These are phyloP conservation scores for Ceyx melanurus DNA, from an alignment of 2,113 vertebrate genomes.

Conservation along the genomic window DNA sequence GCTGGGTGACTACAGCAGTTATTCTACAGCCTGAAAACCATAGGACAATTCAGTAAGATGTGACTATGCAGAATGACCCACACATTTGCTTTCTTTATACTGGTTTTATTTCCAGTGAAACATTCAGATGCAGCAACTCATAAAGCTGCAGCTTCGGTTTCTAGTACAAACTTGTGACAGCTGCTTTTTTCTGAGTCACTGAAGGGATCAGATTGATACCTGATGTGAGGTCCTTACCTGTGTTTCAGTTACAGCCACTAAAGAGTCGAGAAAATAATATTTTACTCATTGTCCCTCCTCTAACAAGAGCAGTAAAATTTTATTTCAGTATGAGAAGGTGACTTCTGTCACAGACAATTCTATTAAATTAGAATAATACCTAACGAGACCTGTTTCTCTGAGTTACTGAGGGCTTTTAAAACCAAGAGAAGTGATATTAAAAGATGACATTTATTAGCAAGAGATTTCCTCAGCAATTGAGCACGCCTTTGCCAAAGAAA, in stretches of 20 bases:
- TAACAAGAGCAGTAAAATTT: neutral
- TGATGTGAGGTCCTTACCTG: neutral
- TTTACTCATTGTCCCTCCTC: neutral
- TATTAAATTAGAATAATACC: neutral
- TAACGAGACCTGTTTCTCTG: neutral
- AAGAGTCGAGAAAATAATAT: neutral
- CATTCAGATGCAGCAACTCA: neutral
- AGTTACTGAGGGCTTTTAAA: neutral
- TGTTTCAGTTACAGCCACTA: neutral
- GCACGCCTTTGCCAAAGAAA: neutral
- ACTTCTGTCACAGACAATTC: neutral
- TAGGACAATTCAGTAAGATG: neutral
- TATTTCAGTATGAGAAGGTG: neutral
- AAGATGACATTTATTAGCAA: neutral
- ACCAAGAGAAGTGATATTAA: neutral
- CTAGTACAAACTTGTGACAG: neutral
- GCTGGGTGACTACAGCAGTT: neutral
- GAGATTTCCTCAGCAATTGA: neutral
- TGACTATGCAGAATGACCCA: neutral
- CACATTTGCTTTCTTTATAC: neutral
- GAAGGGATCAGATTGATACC: neutral
- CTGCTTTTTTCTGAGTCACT: neutral
- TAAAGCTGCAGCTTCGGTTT: neutral
- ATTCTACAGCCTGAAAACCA: neutral
- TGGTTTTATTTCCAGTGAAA: neutral